Base-by-base conservation (phyloP, 53 echinoderm and acorn worm species). In the Crossaster papposus region DNA sequence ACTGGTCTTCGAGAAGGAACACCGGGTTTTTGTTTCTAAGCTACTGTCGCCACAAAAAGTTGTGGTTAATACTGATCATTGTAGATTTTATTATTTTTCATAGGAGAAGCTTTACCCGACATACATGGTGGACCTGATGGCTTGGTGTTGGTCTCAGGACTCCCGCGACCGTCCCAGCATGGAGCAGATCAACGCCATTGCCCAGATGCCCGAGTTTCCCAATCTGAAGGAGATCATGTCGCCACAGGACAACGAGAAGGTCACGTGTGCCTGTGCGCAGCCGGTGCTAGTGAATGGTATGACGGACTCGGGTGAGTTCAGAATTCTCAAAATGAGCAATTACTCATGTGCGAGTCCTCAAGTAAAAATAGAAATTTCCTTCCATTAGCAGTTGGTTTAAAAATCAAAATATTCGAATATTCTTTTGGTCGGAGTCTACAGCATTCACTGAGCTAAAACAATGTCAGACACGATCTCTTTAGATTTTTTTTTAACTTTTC, bases 91-190 rank as follows among this genome's bases (percentile, higher is more conserved):
- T 17, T n/a, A n/a, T 30, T 72, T 17, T 31, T 17, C 23, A 35
- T 81, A 96, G 97, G 97, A 97, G 93, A 95, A 95, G 88, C 77
- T 91, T 22, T 95, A 95, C 74, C 97, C 97, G 7, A 94, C 95
- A 6, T 97, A 97, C 90, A 94, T 97, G 33, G 85, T 97, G 54
- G 97, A 97, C 81, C 89, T 97, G 44, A 93, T 97, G 97, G 83
- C 91, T 1, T 97, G 95, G 97, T 97, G 97, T 74, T 97, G 97
- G 97, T 85, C 95, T 14, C 94, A 97, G 24, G 91, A 92, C 22
- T 94, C 97, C 2, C 74, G 94, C n/a, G 93, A 95, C 88, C 83
- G 97, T 0, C 97, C 97, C 17, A 84, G 91, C 68, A 95, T 95
- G 94, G 81, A 88, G 37, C 93, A 97, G 90, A 93, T 97, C 51